phyloP scores from a whole-genome alignment of 2,888 invertebrate genomes.

The Scelioninae gen. 1 region DNA sequence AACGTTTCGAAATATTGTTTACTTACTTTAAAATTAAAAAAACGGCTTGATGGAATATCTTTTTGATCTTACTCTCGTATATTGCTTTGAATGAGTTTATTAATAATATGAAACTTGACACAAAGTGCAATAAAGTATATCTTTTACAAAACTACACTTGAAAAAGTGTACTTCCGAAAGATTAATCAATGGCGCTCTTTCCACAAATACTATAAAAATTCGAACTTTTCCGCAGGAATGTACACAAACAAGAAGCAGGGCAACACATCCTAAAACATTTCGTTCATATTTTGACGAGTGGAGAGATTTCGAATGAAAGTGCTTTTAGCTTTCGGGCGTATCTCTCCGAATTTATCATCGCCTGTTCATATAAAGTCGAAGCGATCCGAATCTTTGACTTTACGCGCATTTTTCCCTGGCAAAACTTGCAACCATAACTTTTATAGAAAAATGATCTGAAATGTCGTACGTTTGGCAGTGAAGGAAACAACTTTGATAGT shows the following conservation, averaged over 20 bases:
- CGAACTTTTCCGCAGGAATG: conserved; percentile 10
- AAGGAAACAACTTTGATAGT: not conserved
- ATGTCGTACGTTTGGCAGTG: conserved; percentile 7
- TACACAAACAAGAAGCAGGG: conserved; percentile 5
- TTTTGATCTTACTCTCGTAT: too few relatives aligned
- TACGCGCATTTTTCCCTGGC: conserved; percentile 12
- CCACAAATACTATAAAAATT: conserved; percentile 1
- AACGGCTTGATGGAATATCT: too few relatives aligned
- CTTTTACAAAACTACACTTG: not conserved
- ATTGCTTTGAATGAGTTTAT: not conserved
- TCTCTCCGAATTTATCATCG: conserved; percentile 48
- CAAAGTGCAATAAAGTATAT: not conserved
- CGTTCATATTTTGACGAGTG: conserved; percentile 40
- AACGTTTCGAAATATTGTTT: too few relatives aligned
- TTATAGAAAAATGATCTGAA: conserved; percentile 33
- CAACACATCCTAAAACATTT: conserved; percentile 32
- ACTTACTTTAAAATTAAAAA: too few relatives aligned
- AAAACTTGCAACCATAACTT: conserved; percentile 37
- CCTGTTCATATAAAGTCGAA: conserved; percentile 46
- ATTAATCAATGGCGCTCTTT: conserved; percentile 4
- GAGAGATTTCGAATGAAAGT: conserved; percentile 50
- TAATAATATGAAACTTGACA: not conserved
- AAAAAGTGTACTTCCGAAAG: not conserved
- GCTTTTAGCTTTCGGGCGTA: conserved; percentile 45
- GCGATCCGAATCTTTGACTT: conserved; percentile 50